Evolutionary conservation across 1,140 invertebrate genomes (phyloP).

Genomic region (Latrodectus geometricus): DNA sequence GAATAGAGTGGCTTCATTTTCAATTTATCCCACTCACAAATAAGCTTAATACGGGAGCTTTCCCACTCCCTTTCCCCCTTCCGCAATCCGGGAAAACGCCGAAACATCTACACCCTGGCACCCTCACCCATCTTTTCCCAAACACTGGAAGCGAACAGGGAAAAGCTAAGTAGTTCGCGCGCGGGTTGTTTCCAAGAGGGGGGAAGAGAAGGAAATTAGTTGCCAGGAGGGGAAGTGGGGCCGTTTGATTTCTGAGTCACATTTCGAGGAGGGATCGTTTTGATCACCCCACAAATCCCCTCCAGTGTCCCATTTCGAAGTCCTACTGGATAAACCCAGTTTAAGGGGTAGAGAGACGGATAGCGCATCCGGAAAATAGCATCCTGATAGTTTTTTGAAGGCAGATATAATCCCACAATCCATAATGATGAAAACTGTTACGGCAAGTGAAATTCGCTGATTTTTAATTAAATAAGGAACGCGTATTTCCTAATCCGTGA

Average conservation of each 20-base stretch:
- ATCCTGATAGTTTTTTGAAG: too few species aligned
- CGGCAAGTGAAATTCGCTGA: too few species aligned
- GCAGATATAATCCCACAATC: too few species aligned
- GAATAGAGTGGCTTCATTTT: too few species aligned
- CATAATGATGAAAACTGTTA: too few species aligned
- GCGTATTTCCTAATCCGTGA: too few species aligned
- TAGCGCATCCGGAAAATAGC: too few species aligned
- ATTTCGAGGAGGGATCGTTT: conserved; percentile 8
- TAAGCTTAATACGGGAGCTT: not conserved
- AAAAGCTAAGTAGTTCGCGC: not conserved
- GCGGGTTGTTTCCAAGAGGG: not conserved
- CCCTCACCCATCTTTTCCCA: not conserved
- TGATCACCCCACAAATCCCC: too few species aligned
- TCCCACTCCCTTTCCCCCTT: not conserved
- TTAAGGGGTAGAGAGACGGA: too few species aligned
- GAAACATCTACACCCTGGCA: not conserved
- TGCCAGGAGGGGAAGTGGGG: not conserved
- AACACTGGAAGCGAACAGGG: too few species aligned
- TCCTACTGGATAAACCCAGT: too few species aligned
- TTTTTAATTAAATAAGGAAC: too few species aligned
- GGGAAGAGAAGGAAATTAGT: conserved; percentile 8
- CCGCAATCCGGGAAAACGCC: not conserved
- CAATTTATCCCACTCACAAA: not conserved
- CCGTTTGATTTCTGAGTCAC: conserved; percentile 27
- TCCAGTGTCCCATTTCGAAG: not conserved